Evolutionary conservation across 1,140 invertebrate genomes (phyloP), one percentile per base, ranked within the genome.

Genomic region (Polyergus mexicanus): DNA sequence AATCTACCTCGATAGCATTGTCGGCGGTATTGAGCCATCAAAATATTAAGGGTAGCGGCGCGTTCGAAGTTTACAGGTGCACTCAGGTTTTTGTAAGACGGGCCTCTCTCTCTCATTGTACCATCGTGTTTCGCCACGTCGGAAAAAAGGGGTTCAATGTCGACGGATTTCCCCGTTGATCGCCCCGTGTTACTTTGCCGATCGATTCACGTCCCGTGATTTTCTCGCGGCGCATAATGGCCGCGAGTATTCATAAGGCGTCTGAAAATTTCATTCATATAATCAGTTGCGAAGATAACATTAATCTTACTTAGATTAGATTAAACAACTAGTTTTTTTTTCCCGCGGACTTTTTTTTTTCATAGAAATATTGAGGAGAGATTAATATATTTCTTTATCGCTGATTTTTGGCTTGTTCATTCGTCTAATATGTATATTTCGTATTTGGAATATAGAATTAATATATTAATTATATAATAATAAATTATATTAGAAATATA

Each of bases 1-100:
- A 87, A 91, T 85, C 62, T 72, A 92, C 77, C 87, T 87, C 91
- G 93, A 94, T 94, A 92, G 90, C 91, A 92, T 94, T 94, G 94
- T 94, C 85, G 89, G 75, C n/a, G 84, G 88, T 91, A 94, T 94
- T 94, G 92, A 94, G 92, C 94, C 91, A 93, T 94, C 94, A 94
- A 93, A 94, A 93, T 93, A 94, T 93, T 93, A 92, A 93, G 92
- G 91, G 91, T 85, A 86, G 60, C 87, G 69, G 54, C 89, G 72
- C 62, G 62, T 58, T 69, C 86, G 65, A 38, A 28, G 51, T 32
- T 58, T 68, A 87, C 89, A 90, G 90, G 89, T 92, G 91, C 85
- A 89, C 25, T 65, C 47, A 19, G 85, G 86, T 92, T 89, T 85
- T 69, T 84, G 68, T 75, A 44, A 28, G 11, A 72, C 77, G 25